These are phyloP conservation scores for Synanthedon formicaeformis DNA, from an alignment of 2,888 invertebrate species.

Conservation along the genomic window DNA sequence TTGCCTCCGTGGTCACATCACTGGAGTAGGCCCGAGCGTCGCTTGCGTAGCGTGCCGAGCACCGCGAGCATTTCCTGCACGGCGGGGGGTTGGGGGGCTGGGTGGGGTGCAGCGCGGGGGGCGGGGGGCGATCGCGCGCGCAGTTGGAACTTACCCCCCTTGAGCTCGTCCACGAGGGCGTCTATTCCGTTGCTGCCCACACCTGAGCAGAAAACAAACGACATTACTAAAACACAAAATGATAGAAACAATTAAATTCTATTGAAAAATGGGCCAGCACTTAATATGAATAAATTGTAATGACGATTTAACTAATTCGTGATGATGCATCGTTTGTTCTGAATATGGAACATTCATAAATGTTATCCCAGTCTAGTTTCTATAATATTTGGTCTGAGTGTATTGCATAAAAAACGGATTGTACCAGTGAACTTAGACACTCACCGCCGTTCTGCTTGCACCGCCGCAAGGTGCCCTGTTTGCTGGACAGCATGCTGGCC, in stretches of 20 bases:
- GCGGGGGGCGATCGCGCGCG: conserved; percentile 69
- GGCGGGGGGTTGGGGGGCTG: conserved; percentile 73
- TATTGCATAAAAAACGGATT: too few relatives aligned
- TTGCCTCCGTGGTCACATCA: too few relatives aligned
- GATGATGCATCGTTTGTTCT: too few relatives aligned
- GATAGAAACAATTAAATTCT: too few relatives aligned
- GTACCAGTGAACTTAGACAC: neutral
- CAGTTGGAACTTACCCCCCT: conserved; percentile 79
- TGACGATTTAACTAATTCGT: too few relatives aligned
- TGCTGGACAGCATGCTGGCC: conserved; percentile 71
- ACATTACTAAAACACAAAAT: too few relatives aligned
- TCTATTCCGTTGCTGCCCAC: conserved; percentile 72
- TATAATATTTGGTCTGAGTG: too few relatives aligned
- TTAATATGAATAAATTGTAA: too few relatives aligned
- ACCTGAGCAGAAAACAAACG: conserved; percentile 6
- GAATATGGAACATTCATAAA: too few relatives aligned
- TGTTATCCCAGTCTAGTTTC: too few relatives aligned
- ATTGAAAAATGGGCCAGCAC: too few relatives aligned
- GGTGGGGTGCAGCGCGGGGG: conserved; percentile 70
- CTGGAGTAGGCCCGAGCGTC: conserved; percentile 13
- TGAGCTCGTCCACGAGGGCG: conserved; percentile 82
- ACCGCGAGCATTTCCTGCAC: conserved; percentile 77
- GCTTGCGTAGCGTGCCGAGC: conserved; percentile 61
- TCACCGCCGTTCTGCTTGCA: conserved; percentile 66
- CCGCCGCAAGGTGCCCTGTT: conserved; percentile 66